These are phyloP conservation scores for Catharus ustulatus DNA, from an alignment of 2,797 vertebrate genomes.

Conservation along the genomic window DNA sequence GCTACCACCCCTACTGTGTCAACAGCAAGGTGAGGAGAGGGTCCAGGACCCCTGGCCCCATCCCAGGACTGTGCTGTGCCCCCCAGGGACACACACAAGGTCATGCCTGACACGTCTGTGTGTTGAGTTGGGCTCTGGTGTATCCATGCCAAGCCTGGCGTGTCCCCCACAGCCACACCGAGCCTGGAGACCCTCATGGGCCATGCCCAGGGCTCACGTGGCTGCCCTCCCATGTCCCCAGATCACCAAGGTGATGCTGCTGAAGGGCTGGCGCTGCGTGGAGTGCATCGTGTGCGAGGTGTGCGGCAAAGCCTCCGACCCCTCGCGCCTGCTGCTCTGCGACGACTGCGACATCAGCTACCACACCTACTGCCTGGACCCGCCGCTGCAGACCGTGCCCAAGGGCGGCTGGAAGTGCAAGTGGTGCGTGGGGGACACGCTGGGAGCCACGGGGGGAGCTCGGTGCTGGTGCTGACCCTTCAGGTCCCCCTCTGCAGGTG, in stretches of 20 bases:
- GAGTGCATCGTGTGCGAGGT: conserved; percentile 98
- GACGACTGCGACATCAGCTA: conserved; percentile 99
- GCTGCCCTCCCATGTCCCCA: background rate
- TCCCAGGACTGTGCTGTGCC: fast-evolving
- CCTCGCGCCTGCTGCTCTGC: conserved; percentile 94
- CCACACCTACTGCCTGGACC: conserved; percentile 98
- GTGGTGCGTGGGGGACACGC: conserved; percentile 77
- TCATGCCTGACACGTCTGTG: fast-evolving
- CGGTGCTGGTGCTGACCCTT: fast-evolving
- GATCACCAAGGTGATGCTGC: conserved; percentile 98
- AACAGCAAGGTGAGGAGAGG: conserved; percentile 93
- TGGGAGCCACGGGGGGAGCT: fast-evolving
- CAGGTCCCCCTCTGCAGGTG: conserved; percentile 30
- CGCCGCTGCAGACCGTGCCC: conserved; percentile 95
- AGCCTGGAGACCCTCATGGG: fast-evolving
- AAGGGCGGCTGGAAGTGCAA: conserved; percentile 99
- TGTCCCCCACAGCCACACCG: fast-evolving
- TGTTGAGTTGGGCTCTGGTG: no score
- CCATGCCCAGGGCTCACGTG: fast-evolving
- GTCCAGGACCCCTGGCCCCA: background rate
- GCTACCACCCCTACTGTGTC: conserved; percentile 98
- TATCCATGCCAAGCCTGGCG: fast-evolving
- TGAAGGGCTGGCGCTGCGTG: conserved; percentile 98
- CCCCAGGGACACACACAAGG: fast-evolving
- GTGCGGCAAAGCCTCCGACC: conserved; percentile 96